phyloP scores from a whole-genome alignment of 2,888 invertebrate species.

The Cerastis rubricosa region DNA sequence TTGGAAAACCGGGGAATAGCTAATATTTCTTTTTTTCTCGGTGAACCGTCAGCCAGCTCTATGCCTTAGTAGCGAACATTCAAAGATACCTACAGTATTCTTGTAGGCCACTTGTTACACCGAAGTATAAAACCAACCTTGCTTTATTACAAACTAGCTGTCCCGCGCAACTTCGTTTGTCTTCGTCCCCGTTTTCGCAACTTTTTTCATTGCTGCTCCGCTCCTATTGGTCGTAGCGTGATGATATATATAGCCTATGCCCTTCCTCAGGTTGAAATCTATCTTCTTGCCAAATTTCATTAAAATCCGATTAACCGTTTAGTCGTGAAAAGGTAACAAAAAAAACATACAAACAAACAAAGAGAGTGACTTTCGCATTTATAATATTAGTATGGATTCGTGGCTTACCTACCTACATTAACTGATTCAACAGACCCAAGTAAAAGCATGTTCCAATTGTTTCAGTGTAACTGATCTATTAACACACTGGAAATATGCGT shows the following conservation, averaged over 20 bases:
- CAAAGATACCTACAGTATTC: conserved; percentile 68
- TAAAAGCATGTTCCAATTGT: not conserved
- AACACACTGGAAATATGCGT: not conserved
- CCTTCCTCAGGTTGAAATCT: no score
- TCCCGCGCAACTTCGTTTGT: no score
- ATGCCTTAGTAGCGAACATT: conserved; percentile 65
- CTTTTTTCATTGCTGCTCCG: no score
- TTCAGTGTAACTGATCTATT: not conserved
- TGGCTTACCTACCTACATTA: not conserved
- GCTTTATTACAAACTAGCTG: not conserved
- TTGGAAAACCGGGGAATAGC: conserved; percentile 49
- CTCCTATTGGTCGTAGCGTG: no score
- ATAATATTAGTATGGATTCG: no score
- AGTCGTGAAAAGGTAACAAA: no score
- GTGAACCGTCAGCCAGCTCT: conserved; percentile 63
- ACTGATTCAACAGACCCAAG: not conserved
- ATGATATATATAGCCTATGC: no score
- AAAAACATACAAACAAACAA: no score
- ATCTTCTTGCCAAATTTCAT: no score
- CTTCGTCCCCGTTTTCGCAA: no score
- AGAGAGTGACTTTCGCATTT: no score
- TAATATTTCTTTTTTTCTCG: conserved; percentile 53
- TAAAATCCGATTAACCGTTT: no score
- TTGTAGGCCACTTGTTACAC: conserved; percentile 53
- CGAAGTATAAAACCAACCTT: conserved; percentile 11